These are phyloP conservation scores for Macrotus californicus DNA, from an alignment of 2,113 vertebrate genomes.

Conservation along the genomic window DNA sequence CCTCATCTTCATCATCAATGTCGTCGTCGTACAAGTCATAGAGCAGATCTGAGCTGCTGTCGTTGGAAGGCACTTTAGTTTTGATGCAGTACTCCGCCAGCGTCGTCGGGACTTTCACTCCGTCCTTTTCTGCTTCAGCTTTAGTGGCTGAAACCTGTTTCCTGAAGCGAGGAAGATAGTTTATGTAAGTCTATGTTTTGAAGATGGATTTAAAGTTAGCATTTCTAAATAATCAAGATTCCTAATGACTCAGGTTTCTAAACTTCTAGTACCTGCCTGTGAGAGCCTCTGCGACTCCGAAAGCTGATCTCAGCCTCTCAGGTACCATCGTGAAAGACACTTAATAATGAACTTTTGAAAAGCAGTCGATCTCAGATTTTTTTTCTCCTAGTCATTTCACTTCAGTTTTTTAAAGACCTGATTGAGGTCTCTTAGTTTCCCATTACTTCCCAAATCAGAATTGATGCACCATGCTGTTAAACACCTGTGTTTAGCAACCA, in stretches of 20 bases:
- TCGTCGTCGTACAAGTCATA: slow-evolving; percentile 97
- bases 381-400: background rate
- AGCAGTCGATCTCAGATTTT: background rate
- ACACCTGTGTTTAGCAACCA: background rate
- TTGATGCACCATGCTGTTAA: background rate
- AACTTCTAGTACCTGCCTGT: background rate
- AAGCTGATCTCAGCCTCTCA: background rate
- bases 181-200: background rate
- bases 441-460: background rate
- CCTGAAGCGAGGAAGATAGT: slow-evolving; percentile 72
- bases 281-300: background rate
- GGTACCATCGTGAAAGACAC: background rate
- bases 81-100: slow-evolving; percentile 99
- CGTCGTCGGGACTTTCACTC: slow-evolving; percentile 97
- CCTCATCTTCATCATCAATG: slow-evolving; percentile 94
- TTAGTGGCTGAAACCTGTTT: slow-evolving; percentile 96
- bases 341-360: background rate
- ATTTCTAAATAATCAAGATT: background rate
- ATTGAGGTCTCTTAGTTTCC: background rate
- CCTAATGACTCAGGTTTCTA: background rate
- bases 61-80: slow-evolving; percentile 99
- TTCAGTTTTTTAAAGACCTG: background rate
- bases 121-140: slow-evolving; percentile 96
- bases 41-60: slow-evolving; percentile 98
- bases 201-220: background rate